phyloP scores from a whole-genome alignment of 2,797 vertebrate genomes.

The Phalanger gymnotis region DNA sequence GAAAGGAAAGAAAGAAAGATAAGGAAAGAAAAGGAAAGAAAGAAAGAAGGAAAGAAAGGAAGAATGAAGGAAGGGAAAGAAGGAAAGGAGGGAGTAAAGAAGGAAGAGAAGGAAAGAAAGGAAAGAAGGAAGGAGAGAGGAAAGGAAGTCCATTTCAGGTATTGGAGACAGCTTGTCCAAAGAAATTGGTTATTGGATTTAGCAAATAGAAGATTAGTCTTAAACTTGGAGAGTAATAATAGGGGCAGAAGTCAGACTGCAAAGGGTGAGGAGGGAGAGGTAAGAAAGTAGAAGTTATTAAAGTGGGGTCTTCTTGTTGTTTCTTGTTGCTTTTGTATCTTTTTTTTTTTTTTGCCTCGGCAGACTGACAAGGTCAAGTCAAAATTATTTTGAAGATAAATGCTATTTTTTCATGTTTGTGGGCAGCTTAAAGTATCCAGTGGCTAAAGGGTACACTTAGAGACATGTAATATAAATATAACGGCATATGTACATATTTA shows the following conservation, averaged over 20 bases:
- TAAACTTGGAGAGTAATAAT: neutral
- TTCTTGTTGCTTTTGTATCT: too few relatives aligned
- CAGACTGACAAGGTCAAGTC: neutral
- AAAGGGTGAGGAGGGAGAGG: neutral
- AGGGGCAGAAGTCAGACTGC: neutral
- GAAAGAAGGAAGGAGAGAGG: neutral
- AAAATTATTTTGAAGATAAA: neutral
- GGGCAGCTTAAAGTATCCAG: neutral
- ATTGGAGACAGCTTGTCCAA: neutral
- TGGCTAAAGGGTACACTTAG: neutral
- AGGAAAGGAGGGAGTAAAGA: too few relatives aligned
- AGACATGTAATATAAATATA: neutral
- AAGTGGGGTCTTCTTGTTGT: neutral
- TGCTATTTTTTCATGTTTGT: neutral
- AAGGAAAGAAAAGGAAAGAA: too few relatives aligned
- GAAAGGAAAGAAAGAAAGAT: too few relatives aligned
- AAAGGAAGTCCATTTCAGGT: neutral
- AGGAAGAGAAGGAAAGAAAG: too few relatives aligned
- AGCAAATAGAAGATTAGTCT: neutral
- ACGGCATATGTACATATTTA: neutral
- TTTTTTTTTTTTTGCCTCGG: neutral
- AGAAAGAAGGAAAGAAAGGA: too few relatives aligned
- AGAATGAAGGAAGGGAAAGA: too few relatives aligned
- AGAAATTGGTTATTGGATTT: neutral
- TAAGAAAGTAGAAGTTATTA: neutral